Evolutionary conservation across 2,888 invertebrate genomes (phyloP).

Genomic region (Dugesia japonica): DNA sequence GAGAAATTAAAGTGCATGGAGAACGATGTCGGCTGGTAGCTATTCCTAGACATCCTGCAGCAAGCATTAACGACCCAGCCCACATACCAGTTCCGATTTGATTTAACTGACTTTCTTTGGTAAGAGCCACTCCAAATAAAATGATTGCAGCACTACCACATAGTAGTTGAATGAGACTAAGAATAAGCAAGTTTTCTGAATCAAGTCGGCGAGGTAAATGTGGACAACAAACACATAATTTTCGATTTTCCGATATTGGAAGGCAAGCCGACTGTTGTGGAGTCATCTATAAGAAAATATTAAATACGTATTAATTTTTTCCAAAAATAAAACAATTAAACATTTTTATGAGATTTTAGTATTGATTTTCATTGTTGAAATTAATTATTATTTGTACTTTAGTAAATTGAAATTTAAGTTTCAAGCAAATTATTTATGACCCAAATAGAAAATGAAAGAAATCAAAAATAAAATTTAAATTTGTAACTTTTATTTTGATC

Average conservation of each 20-base stretch:
- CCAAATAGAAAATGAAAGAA: no score
- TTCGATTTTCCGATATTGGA: neutral
- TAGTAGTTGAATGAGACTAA: constrained; percentile 29
- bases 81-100: constrained; percentile 33
- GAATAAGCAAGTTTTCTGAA: constrained; percentile 30
- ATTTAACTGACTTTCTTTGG: constrained; percentile 27
- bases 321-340: no score
- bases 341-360: no score
- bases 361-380: no score
- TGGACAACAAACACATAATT: constrained; percentile 20
- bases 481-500: no score
- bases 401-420: no score
- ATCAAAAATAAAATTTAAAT: no score
- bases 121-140: constrained; percentile 25
- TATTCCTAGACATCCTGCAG: constrained; percentile 27
- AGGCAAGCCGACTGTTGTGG: neutral
- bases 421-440: no score
- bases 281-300: neutral
- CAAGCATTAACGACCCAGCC: constrained; percentile 30
- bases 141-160: constrained; percentile 32
- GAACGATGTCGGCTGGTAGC: constrained; percentile 20
- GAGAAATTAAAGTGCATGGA: constrained; percentile 30
- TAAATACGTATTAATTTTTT: no score
- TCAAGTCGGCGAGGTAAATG: constrained; percentile 6
- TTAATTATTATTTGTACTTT: no score